Base-by-base conservation (phyloP, 2,888 invertebrate species). In the Tenthredo amoena region DNA sequence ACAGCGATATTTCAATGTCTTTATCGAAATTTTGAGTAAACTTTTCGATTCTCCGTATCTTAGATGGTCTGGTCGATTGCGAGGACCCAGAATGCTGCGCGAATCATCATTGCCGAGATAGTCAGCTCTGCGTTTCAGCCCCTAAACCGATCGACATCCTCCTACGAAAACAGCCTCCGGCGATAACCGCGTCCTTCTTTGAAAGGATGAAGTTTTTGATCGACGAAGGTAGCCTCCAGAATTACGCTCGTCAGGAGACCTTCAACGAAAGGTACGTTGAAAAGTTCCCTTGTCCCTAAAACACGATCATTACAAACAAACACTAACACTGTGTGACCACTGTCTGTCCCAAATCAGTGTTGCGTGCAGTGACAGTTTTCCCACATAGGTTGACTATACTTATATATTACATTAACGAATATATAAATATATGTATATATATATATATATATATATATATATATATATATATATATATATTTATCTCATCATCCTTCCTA, bases 181-280 rank as follows among this genome's bases (percentile, higher is more conserved):
- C 98, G 37, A 98, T 99, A 91, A 99, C 99, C 0, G 99, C 99
- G 0, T 99, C 99, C 0, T 99, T 99, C 95, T 99, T 98, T 93
- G 99, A 99, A 93, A 96, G 99, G 91, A 99, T 99, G 98, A 98
- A 98, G 93, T 99, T 99, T 95, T 95, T 99, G 88, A 99, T 99
- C 89, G 99, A 99, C 94, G 99, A 99, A 93, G 98, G 99, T 93
- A 99, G 99, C 93, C 96, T 99, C 84, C 99, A 99, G 94, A 99
- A 98, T 94, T 99, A 99, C 94, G 99, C 99, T 12, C 97, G 98
- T 89, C 96, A 97, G 93, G 98, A 98, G 93, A 98, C 98, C 50
- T 99, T 99, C 95, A 99, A 99, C 94, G 99, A 99, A 95, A 99
- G 98, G 99, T 99, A 96, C 95, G 96, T 93, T 71, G 74, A 9